Evolutionary conservation across 1,140 invertebrate species (phyloP).

Genomic region (Drosophila pseudoobscura): DNA sequence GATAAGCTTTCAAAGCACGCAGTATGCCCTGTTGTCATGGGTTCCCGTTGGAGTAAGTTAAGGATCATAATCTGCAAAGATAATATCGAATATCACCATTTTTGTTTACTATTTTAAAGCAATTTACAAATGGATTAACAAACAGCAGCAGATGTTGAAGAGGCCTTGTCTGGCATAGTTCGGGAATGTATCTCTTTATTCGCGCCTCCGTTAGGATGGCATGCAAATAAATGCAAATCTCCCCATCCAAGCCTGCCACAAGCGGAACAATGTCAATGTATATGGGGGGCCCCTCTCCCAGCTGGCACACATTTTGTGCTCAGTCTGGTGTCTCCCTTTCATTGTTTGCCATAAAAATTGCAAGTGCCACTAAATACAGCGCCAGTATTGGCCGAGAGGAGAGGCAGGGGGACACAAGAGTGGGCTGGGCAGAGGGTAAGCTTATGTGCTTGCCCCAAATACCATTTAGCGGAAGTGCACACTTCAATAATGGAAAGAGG

Average conservation of each 20-base stretch:
- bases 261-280: conserved; percentile 33
- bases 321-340: conserved; percentile 19
- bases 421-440: conserved; percentile 15
- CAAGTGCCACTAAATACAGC: conserved; percentile 65
- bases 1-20: conserved; percentile 33
- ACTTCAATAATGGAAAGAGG: conserved; percentile 70
- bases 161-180: conserved; percentile 43
- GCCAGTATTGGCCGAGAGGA: conserved; percentile 18
- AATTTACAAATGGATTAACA: conserved; percentile 47
- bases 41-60: conserved; percentile 50
- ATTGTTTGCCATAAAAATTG: conserved; percentile 70
- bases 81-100: not conserved
- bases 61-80: not conserved
- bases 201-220: conserved; percentile 9
- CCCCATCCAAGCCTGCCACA: conserved; percentile 4
- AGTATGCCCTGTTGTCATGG: conserved; percentile 46
- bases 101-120: conserved; percentile 16
- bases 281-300: not conserved
- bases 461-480: conserved; percentile 75
- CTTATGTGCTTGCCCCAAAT: conserved; percentile 76
- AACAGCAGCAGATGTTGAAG: conserved; percentile 14
- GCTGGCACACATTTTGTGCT: conserved; percentile 1
- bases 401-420: not conserved
- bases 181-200: conserved; percentile 16
- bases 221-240: conserved; percentile 52